A percentile compares a stretch with the other conserved stretches of the same genome.
Evolutionary conservation across 2,113 vertebrate genomes (phyloP).

Genomic region (Choloepus hoffmanni): DNA sequence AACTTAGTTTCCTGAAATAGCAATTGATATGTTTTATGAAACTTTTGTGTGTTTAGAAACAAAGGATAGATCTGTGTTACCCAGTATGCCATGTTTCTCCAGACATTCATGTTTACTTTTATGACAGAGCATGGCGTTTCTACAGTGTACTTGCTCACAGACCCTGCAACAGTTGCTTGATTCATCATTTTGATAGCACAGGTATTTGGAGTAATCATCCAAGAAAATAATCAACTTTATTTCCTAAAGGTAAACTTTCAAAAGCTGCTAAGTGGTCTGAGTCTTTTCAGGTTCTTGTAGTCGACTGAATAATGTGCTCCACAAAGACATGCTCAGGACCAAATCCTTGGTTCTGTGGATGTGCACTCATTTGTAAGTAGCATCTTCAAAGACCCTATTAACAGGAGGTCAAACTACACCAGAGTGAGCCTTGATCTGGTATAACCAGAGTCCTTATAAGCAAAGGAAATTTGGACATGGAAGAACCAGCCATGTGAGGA

Average conservation of each 20-base stretch:
- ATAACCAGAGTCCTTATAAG: too few species aligned
- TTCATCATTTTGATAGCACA: not conserved
- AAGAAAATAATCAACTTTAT: not conserved
- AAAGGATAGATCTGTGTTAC: not conserved
- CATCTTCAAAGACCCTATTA: too few species aligned
- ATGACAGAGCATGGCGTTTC: not conserved
- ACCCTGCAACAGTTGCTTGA: not conserved
- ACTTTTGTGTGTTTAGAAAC: not conserved
- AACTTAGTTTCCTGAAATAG: not conserved
- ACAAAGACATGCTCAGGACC: too few species aligned
- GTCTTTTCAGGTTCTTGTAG: not conserved
- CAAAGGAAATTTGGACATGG: too few species aligned
- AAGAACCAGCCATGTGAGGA: too few species aligned
- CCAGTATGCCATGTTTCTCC: not conserved
- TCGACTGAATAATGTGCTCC: too few species aligned
- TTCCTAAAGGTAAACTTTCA: not conserved
- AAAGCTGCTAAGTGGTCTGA: not conserved
- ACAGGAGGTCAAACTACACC: too few species aligned
- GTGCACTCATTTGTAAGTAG: too few species aligned
- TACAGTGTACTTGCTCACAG: not conserved
- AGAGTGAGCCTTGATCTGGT: too few species aligned
- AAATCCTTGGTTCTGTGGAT: too few species aligned
- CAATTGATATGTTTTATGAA: not conserved
- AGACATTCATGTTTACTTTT: not conserved
- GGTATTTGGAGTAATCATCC: not conserved